Evolutionary conservation across 2,797 vertebrate genomes (phyloP).

Genomic region (Crenichthys baileyi): DNA sequence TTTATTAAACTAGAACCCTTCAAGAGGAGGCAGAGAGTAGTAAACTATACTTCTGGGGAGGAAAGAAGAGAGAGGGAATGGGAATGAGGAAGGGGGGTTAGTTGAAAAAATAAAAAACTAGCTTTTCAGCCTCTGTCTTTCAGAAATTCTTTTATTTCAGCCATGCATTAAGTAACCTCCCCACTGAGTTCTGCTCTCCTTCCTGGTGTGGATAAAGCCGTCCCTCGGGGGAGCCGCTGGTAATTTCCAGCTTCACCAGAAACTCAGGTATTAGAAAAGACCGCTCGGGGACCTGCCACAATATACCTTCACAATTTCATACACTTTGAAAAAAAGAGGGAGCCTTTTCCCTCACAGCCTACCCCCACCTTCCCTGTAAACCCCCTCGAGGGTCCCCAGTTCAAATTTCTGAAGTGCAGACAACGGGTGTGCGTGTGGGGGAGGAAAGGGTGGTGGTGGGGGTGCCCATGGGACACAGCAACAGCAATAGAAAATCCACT

Average conservation of each 20-base stretch:
- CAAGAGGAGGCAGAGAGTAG: conserved; percentile 84
- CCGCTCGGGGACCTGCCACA: conserved; percentile 99
- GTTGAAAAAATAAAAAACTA: conserved; percentile 69
- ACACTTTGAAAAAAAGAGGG: conserved; percentile 85
- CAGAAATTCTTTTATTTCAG: conserved; percentile 99
- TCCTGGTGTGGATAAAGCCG: conserved; percentile 99
- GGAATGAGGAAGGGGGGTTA: conserved; percentile 24
- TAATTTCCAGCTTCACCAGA: conserved; percentile 99
- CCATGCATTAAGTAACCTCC: conserved; percentile 99
- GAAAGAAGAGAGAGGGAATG: conserved; percentile 61
- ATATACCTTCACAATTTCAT: conserved; percentile 99
- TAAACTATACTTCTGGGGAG: conserved; percentile 95
- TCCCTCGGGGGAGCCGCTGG: conserved; percentile 89
- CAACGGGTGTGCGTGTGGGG: conserved; percentile 91
- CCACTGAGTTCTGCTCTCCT: conserved; percentile 98
- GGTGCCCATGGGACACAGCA: conserved; percentile 83
- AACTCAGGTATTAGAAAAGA: conserved; percentile 99
- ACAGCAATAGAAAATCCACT: conserved; percentile 99
- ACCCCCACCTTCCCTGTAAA: conserved; percentile 83
- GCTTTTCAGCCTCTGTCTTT: conserved; percentile 93
- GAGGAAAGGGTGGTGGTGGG: conserved; percentile 83
- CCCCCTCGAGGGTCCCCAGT: conserved; percentile 96
- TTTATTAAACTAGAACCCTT: conserved; percentile 94
- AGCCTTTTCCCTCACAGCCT: conserved; percentile 72
- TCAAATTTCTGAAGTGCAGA: conserved; percentile 99